Conservation (phyloP, 2,113 vertebrate genomes). For the Amia ocellicauda region DNA sequence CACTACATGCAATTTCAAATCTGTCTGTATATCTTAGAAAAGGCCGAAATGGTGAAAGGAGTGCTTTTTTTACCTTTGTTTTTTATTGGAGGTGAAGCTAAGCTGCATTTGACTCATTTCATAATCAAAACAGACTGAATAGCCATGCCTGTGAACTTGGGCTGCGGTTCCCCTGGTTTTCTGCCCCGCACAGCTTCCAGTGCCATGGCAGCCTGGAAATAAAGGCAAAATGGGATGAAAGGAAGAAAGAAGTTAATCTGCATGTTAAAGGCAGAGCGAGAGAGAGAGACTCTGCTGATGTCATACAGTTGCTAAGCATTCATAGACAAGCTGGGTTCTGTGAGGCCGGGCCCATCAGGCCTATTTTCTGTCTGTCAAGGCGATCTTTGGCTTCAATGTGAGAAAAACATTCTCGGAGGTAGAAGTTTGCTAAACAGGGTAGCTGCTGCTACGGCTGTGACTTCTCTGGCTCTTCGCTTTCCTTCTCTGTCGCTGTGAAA, state of each 20-base stretch:
- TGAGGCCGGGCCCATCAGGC: conserved; percentile 8
- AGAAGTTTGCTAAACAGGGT: conserved; percentile 25
- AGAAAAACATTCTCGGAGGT: conserved; percentile 28
- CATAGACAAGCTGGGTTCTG: conserved; percentile 12
- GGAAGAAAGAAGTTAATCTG: conserved; percentile 36
- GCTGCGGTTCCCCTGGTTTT: neutral
- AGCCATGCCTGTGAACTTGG: conserved; percentile 16
- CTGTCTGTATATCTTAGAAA: neutral
- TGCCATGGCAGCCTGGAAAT: conserved; percentile 17
- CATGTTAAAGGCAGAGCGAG: conserved; percentile 40
- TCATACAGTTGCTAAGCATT: conserved; percentile 41
- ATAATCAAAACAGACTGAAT: conserved; percentile 1
- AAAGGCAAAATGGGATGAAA: conserved; percentile 6
- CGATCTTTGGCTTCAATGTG: conserved; percentile 1
- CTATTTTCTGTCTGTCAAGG: conserved; percentile 29
- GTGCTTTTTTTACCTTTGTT: neutral
- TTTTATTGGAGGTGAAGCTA: neutral
- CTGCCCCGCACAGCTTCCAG: conserved; percentile 11
- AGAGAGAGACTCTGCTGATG: conserved; percentile 21
- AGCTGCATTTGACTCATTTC: neutral
- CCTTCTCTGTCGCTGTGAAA: neutral
- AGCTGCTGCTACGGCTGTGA: conserved; percentile 3
- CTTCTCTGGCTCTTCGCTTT: neutral
- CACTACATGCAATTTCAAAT: too few species aligned
- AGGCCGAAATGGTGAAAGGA: neutral